These are phyloP conservation scores for Gortyna flavago DNA, from an alignment of 2,888 invertebrate genomes.

Conservation along the genomic window DNA sequence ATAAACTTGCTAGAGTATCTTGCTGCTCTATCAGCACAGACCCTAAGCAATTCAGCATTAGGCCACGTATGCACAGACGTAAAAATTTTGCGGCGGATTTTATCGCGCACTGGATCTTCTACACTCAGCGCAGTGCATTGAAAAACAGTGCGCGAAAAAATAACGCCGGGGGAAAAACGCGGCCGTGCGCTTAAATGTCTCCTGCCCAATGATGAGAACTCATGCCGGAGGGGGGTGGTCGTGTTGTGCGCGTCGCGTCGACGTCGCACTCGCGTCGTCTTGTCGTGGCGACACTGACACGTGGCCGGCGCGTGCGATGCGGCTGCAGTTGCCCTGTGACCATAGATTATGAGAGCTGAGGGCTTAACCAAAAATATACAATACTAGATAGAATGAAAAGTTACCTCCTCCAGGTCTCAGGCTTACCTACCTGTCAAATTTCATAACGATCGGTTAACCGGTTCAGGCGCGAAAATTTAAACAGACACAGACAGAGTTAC, in stretches of 20 bases:
- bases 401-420: neutral
- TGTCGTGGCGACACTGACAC: conserved; percentile 60
- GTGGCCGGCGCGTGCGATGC: conserved; percentile 56
- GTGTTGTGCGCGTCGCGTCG: conserved; percentile 51
- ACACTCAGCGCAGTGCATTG: too few species aligned
- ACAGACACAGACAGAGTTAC: too few species aligned
- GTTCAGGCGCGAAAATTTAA: neutral
- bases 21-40: too few species aligned
- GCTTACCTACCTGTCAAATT: neutral
- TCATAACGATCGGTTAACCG: neutral
- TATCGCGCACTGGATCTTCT: too few species aligned
- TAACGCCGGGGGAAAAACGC: too few species aligned
- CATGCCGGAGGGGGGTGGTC: conserved; percentile 77
- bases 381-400: neutral
- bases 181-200: neutral
- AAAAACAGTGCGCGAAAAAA: too few species aligned
- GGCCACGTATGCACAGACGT: too few species aligned
- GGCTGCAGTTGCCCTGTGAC: conserved; percentile 80
- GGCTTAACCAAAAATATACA: conserved; percentile 62
- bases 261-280: conserved; percentile 61
- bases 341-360: conserved; percentile 86
- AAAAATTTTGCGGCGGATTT: too few species aligned
- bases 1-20: too few species aligned
- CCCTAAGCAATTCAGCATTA: too few species aligned
- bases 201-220: conserved; percentile 83